These are phyloP conservation scores for Macropis europaea DNA, from an alignment of 2,888 invertebrate species.

Conservation along the genomic window DNA sequence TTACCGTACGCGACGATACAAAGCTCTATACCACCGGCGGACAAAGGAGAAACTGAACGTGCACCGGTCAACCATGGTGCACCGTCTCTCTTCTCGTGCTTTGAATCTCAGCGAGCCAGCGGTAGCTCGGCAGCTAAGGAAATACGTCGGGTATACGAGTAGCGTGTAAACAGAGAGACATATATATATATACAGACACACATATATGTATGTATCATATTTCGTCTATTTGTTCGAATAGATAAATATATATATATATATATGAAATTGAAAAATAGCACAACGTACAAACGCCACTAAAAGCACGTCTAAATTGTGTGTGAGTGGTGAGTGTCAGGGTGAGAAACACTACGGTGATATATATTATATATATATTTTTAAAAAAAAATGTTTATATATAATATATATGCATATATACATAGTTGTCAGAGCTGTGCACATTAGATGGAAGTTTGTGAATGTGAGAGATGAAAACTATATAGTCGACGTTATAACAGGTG, in stretches of 20 bases:
- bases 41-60: conserved; percentile 12
- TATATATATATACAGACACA: conserved; percentile 28
- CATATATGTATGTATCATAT: conserved; percentile 26
- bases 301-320: conserved; percentile 75
- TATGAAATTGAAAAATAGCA: conserved; percentile 62
- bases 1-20: conserved; percentile 23
- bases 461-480: conserved; percentile 41
- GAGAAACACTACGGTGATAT: conserved; percentile 68
- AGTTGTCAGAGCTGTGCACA: conserved; percentile 73
- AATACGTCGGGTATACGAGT: conserved; percentile 50
- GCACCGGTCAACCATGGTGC: neutral
- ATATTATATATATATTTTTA: conserved; percentile 26
- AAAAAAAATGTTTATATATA: conserved; percentile 28
- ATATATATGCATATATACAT: conserved; percentile 40
- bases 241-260: conserved; percentile 36
- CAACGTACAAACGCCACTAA: conserved; percentile 78
- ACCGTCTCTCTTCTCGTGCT: conserved; percentile 21
- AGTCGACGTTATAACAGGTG: conserved; percentile 22
- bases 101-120: conserved; percentile 45
- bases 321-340: conserved; percentile 69
- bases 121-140: conserved; percentile 65
- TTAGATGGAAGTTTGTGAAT: conserved; percentile 63
- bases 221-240: conserved; percentile 18
- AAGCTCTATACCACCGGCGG: neutral
- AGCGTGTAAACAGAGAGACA: conserved; percentile 46